These are phyloP conservation scores for Melangyna quadrimaculata DNA, from an alignment of 2,888 invertebrate species.

Conservation along the genomic window DNA sequence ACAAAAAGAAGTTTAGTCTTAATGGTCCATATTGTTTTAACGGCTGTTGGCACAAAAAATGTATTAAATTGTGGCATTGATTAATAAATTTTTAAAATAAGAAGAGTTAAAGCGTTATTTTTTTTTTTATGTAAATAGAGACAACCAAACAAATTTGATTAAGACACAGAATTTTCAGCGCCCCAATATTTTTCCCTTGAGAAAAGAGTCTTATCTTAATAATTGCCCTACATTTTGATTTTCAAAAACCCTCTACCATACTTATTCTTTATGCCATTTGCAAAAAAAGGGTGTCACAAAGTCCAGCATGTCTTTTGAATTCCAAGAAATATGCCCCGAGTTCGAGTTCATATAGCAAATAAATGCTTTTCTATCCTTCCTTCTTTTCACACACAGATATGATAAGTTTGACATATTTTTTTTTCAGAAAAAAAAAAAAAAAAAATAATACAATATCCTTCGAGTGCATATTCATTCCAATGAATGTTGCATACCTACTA, in stretches of 20 bases:
- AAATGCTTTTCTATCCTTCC: not conserved
- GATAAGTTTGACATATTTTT: not conserved
- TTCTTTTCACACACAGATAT: not conserved
- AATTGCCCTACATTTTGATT: not conserved
- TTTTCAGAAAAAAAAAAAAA: not conserved
- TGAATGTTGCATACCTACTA: no score
- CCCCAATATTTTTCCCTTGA: not conserved
- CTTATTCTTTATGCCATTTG: not conserved
- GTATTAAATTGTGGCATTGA: no score
- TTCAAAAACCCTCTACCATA: not conserved
- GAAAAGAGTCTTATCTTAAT: not conserved
- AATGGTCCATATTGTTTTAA: no score
- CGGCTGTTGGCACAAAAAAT: no score
- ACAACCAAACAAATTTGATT: no score
- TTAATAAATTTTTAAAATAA: no score
- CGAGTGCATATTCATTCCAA: constrained; percentile 27
- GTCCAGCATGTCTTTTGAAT: not conserved
- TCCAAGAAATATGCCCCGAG: not conserved
- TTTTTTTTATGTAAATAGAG: no score
- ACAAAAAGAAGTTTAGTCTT: no score
- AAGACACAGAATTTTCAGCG: not conserved
- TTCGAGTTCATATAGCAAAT: not conserved
- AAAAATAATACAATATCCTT: constrained; percentile 3
- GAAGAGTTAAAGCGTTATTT: no score
- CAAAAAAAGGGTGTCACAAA: constrained; percentile 4